Evolutionary conservation across 2,113 vertebrate genomes (phyloP).

Genomic region (Setophaga petechia): DNA sequence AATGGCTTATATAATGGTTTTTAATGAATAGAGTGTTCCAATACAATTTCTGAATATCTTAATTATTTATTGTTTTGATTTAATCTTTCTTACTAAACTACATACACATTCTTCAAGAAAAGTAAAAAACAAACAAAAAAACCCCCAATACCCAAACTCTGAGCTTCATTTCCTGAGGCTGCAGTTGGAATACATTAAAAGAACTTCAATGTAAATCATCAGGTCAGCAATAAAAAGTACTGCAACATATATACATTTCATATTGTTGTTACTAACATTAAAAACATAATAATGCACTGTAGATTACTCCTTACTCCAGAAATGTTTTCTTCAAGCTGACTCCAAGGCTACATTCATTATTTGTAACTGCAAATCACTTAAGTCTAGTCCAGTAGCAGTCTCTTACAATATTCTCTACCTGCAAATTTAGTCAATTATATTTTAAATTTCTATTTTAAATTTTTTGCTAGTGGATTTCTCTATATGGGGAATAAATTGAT

Average conservation of each 20-base stretch:
- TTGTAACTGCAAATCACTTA: neutral
- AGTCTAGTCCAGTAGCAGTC: neutral
- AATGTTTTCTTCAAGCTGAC: neutral
- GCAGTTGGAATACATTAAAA: neutral
- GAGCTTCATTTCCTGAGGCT: neutral
- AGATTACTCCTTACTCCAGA: neutral
- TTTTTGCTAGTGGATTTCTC: neutral
- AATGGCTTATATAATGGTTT: neutral
- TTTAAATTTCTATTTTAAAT: neutral
- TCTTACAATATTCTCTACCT: neutral
- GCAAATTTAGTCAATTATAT: neutral
- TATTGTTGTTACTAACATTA: neutral
- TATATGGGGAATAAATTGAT: neutral
- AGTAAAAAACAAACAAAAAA: neutral
- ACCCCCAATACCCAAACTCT: neutral
- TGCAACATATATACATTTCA: neutral
- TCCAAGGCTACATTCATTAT: neutral
- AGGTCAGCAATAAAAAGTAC: neutral
- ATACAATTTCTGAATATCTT: neutral
- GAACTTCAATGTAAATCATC: neutral
- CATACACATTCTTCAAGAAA: neutral
- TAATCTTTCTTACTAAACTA: neutral
- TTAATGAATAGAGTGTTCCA: neutral
- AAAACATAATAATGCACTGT: neutral
- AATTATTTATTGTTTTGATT: neutral